Evolutionary conservation across 2,888 invertebrate genomes (phyloP), one percentile per base, ranked within the genome.

Genomic region (Halictus ligatus): DNA sequence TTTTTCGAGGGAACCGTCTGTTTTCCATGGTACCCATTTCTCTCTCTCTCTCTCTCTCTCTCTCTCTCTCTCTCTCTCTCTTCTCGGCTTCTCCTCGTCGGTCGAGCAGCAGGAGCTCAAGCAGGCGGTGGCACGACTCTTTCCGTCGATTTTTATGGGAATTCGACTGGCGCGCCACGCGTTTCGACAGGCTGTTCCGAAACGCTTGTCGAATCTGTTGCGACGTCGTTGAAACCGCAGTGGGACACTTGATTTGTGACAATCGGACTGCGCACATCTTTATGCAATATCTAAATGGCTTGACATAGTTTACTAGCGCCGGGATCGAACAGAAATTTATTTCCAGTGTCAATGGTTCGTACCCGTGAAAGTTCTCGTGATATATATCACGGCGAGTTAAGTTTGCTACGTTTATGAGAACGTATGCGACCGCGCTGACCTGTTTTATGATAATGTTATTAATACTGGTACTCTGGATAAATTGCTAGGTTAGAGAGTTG

Each of bases 201-300:
- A 81, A 67, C 81, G 54, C 81, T 83, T 73, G 54, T 81, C 64
- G 76, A 76, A 73, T 83, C 81, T 73, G 67, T 69, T 54, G 64
- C 43, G 64, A 75, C 54, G 78, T 67, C 73, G 67, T 50, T 60
- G 60, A 75, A 60, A 60, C 40, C 54, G 43, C 35, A 69, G 40
- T 12, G 40, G 67, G 21, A 69, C 21, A 69, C 35, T 40, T 69
- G 35, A 35, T 69, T 69, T 69, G 21, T 7, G 67, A 29, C 64
- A 64, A 29, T 15, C 29, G 18, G 64, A 64, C 64, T 18, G 35
- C 35, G 29, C 64, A 29, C 29, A 64, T 64, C 64, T 64, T 64
- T 64, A 29, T 29, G 64, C 64, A 29, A 64, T 29, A 64, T 29
- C 64, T 64, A 64, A 64, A 64, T 64, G 29, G 64, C 64, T 7